Conservation (phyloP, 2,113 vertebrate genomes). For the Brachyhypopomus gauderio region DNA sequence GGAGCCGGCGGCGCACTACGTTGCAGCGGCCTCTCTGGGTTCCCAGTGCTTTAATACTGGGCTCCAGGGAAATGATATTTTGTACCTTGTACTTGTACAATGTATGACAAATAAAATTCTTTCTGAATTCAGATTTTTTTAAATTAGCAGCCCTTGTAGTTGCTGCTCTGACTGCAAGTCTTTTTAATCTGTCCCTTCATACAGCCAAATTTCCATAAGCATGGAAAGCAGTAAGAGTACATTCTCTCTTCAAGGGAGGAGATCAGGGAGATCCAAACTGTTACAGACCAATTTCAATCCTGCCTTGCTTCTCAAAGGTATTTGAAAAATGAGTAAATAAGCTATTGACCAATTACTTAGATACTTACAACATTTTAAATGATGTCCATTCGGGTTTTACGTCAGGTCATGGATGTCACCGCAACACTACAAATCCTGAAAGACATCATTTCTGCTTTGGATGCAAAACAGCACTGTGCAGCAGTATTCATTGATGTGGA, state of each 20-base stretch:
- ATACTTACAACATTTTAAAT: not conserved
- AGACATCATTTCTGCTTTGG: slow-evolving; percentile 3
- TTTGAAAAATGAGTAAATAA: not conserved
- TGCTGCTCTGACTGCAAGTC: not conserved
- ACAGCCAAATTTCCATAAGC: not conserved
- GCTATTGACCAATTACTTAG: not conserved
- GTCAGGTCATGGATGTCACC: not conserved
- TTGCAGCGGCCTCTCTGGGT: too few relatives aligned
- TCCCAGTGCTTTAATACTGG: too few relatives aligned
- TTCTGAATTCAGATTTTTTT: too few relatives aligned
- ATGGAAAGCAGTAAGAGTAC: not conserved
- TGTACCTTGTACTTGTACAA: too few relatives aligned
- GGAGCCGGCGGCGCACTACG: too few relatives aligned
- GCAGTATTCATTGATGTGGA: slow-evolving; percentile 15
- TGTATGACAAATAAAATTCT: too few relatives aligned
- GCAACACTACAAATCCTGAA: not conserved
- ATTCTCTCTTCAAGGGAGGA: not conserved
- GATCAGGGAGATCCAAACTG: not conserved
- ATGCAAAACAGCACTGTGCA: not conserved
- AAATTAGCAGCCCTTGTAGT: not conserved
- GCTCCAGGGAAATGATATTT: too few relatives aligned
- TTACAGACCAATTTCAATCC: not conserved
- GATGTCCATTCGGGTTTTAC: not conserved
- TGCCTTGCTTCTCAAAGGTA: not conserved
- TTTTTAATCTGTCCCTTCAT: not conserved